A percentile compares a stretch with the other conserved stretches of the same genome.
Evolutionary conservation across 2,888 invertebrate genomes (phyloP).

Genomic region (Idaea biselata): DNA sequence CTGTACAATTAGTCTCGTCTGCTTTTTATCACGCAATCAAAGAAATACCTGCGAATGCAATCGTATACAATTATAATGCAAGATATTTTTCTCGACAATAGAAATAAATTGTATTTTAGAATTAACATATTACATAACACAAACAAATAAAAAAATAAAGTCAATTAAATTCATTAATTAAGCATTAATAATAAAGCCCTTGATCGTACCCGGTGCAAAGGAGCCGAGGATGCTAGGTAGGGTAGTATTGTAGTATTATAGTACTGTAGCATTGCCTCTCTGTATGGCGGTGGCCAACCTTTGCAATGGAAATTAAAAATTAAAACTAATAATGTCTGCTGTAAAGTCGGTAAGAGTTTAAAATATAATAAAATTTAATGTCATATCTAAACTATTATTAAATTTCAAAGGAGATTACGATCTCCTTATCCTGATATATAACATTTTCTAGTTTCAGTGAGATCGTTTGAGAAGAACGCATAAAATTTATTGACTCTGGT

Average conservation of each 20-base stretch:
- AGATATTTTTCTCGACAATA: background rate
- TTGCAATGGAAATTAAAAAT: background rate
- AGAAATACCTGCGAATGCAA: background rate
- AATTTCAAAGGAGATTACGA: conserved; percentile 66
- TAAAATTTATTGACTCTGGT: conserved; percentile 60
- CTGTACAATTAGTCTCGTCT: conserved; percentile 51
- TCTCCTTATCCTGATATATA: conserved; percentile 65
- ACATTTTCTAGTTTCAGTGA: conserved; percentile 52
- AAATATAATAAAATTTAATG: conserved; percentile 47
- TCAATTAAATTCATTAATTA: too few species aligned
- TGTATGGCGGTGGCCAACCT: too few species aligned
- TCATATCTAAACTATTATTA: conserved; percentile 60
- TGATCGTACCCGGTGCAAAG: too few species aligned
- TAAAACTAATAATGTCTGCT: background rate
- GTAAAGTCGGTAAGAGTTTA: conserved; percentile 22
- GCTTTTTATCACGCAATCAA: conserved; percentile 41
- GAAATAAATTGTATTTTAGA: too few species aligned
- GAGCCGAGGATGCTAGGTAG: too few species aligned
- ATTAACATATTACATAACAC: too few species aligned
- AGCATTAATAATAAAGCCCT: too few species aligned
- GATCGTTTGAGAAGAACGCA: conserved; percentile 55
- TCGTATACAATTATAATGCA: background rate
- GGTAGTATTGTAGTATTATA: too few species aligned
- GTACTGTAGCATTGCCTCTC: too few species aligned
- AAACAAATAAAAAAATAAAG: too few species aligned